These are phyloP conservation scores for Hylyphantes graminicola DNA, from an alignment of 1,140 invertebrate genomes.

Conservation along the genomic window DNA sequence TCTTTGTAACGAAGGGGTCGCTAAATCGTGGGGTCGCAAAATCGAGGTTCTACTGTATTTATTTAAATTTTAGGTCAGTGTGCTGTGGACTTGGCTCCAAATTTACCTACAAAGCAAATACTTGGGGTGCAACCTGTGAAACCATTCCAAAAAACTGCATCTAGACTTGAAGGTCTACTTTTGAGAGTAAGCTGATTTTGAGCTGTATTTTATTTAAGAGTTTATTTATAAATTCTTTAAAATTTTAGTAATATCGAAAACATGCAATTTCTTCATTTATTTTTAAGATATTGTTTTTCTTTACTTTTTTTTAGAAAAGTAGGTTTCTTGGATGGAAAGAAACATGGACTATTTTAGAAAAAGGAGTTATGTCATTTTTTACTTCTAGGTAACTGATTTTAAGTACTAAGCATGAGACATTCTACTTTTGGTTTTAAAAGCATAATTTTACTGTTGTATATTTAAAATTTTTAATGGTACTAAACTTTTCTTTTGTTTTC, in stretches of 20 bases:
- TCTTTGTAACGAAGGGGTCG: too few relatives aligned
- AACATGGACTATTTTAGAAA: conserved; percentile 76
- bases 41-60: too few relatives aligned
- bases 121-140: conserved; percentile 75
- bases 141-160: conserved; percentile 72
- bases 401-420: background rate
- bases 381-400: conserved; percentile 67
- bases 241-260: too few relatives aligned
- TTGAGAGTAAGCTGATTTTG: conserved; percentile 68
- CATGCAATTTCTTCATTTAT: too few relatives aligned
- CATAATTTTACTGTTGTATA: too few relatives aligned
- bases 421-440: conserved; percentile 1
- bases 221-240: too few relatives aligned
- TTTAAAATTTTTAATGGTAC: too few relatives aligned
- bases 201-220: background rate
- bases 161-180: conserved; percentile 76
- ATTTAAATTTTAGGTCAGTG: conserved; percentile 72
- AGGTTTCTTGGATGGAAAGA: conserved; percentile 76
- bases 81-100: conserved; percentile 74
- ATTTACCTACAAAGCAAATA: conserved; percentile 76
- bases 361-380: conserved; percentile 77
- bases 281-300: background rate
- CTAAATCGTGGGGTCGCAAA: too few relatives aligned
- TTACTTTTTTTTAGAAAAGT: conserved; percentile 48
- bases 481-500: background rate